These are phyloP conservation scores for Meleagris gallopavo DNA, from an alignment of 2,113 vertebrate genomes.

Conservation along the genomic window DNA sequence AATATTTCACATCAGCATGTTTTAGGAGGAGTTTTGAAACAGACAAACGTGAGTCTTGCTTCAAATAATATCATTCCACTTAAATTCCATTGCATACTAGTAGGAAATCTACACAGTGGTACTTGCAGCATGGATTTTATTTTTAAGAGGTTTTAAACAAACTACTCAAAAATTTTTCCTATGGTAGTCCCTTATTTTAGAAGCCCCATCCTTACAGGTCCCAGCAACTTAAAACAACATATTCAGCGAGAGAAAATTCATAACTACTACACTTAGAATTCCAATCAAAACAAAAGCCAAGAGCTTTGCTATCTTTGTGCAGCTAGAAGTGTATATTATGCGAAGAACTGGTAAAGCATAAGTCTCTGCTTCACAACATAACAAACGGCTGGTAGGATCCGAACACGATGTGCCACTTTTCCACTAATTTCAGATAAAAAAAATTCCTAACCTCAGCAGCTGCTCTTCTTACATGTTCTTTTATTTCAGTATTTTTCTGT, in stretches of 20 bases:
- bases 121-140: not conserved
- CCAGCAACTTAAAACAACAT: not conserved
- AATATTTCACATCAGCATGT: not conserved
- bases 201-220: not conserved
- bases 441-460: not conserved
- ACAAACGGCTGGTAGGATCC: not conserved
- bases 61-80: accelerated
- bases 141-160: not conserved
- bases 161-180: not conserved
- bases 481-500: not conserved
- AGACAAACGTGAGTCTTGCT: not conserved
- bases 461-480: not conserved
- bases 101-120: not conserved
- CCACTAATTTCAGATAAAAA: not conserved
- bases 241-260: not conserved
- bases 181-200: not conserved
- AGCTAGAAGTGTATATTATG: not conserved
- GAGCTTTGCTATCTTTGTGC: not conserved
- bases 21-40: not conserved
- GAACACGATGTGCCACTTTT: not conserved
- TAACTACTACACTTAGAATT: not conserved
- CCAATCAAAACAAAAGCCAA: not conserved
- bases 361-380: not conserved
- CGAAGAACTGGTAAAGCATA: not conserved
- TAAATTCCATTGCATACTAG: not conserved